Evolutionary conservation across 2,888 invertebrate genomes (phyloP), one percentile per base, ranked within the genome.

Genomic region (Microctonus hyperodae): DNA sequence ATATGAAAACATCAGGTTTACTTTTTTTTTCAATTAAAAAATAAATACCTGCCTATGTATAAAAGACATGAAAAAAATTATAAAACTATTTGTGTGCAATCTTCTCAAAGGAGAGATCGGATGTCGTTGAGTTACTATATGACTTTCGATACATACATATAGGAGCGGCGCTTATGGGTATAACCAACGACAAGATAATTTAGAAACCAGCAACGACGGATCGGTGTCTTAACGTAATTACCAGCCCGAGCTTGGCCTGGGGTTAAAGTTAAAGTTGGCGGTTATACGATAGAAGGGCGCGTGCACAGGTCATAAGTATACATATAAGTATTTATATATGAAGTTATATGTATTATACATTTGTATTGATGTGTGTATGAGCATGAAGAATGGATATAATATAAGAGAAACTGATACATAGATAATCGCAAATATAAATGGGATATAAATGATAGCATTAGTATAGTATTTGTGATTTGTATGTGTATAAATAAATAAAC

Each of bases 161-260:
- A 61, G 64, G 59, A 65, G 59, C 60, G 62, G 57, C 57, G 51
- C 25, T 11, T 13, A 20, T 13, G 31, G 35, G 35, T 61, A 28
- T 23, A 25, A 40, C 40, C 50, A 70, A 62, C 64, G 65, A 70
- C 61, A 61, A 75, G 73, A 76, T 76, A 75, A 78, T 79, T 76
- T 74, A 74, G 75, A 76, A 76, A 75, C 73, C 72, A 72, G 75
- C 70, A 74, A 73, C 74, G 72, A 72, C 71, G 73, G 75, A 77
- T 75, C 74, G 73, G 73, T 73, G 70, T 72, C 73, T 69, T 72
- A 74, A 72, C 72, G 75, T 78, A 78, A 79, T 79, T 78, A 77
- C 70, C 74, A 40, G 37, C 66, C 65, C 64, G 72, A 68, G 72
- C 72, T 65, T 57, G 51, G 37, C 58, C 69, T 72, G 76, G 72